These are phyloP conservation scores for Sarcophaga variegata DNA, from an alignment of 2,888 invertebrate species.

Conservation along the genomic window DNA sequence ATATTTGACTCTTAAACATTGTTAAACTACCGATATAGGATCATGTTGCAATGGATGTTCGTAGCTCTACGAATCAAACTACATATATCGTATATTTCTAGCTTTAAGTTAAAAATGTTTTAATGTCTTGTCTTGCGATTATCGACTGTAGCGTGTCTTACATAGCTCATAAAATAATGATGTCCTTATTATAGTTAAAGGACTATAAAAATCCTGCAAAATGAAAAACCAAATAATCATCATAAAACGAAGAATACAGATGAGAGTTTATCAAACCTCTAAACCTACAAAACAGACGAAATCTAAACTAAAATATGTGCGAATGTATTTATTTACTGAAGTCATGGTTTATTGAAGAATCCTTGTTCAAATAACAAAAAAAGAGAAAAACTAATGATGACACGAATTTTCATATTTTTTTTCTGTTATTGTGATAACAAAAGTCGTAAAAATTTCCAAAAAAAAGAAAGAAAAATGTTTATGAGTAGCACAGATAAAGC, in stretches of 20 bases:
- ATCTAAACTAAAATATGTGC: background rate
- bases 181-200: slow-evolving; percentile 58
- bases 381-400: slow-evolving; percentile 74
- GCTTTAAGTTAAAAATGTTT: too few species aligned
- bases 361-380: slow-evolving; percentile 39
- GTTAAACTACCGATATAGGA: too few species aligned
- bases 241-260: slow-evolving; percentile 19
- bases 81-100: too few species aligned
- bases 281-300: background rate
- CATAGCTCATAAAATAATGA: slow-evolving; percentile 45
- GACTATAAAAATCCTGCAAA: background rate
- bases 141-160: background rate
- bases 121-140: too few species aligned
- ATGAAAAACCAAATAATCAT: slow-evolving; percentile 22
- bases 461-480: background rate
- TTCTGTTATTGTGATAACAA: slow-evolving; percentile 37
- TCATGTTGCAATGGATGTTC: too few species aligned
- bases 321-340: background rate
- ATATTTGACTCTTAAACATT: too few species aligned
- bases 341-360: slow-evolving; percentile 34
- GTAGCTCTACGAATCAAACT: too few species aligned
- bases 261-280: background rate
- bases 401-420: slow-evolving; percentile 68
- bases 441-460: slow-evolving; percentile 26
- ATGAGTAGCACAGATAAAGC: slow-evolving; percentile 41